These are phyloP conservation scores for Ellobius talpinus DNA, from an alignment of 2,113 vertebrate genomes.

Conservation along the genomic window DNA sequence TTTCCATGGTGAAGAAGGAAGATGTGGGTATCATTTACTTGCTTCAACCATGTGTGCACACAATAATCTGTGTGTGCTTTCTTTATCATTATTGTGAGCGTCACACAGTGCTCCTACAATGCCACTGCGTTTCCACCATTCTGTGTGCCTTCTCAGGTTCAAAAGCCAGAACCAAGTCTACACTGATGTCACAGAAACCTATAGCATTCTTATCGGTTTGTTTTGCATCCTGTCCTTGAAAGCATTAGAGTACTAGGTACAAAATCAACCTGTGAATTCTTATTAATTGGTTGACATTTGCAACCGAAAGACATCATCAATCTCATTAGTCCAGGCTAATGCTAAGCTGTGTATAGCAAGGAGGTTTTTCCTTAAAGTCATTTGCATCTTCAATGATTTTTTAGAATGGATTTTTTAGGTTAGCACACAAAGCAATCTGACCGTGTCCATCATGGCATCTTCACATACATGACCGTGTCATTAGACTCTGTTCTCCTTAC, in stretches of 20 bases:
- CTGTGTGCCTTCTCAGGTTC: neutral
- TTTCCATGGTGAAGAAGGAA: constrained; percentile 18
- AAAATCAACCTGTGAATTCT: neutral
- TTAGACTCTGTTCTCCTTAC: neutral
- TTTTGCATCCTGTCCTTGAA: neutral
- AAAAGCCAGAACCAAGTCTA: neutral
- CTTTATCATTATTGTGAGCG: neutral
- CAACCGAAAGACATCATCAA: neutral
- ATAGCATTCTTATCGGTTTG: neutral
- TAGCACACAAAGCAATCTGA: too few relatives aligned
- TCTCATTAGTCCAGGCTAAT: neutral
- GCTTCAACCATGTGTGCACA: neutral
- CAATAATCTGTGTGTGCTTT: neutral
- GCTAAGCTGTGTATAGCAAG: neutral
- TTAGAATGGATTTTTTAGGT: neutral
- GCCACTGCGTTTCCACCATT: neutral
- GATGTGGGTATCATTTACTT: constrained; percentile 3
- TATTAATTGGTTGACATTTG: neutral
- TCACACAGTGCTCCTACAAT: neutral
- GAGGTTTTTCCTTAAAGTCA: neutral
- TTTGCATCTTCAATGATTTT: neutral
- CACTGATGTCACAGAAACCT: neutral
- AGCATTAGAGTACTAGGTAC: neutral
- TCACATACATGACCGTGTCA: neutral
- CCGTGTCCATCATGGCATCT: neutral